phyloP scores from a whole-genome alignment of 2,888 invertebrate species.

The Spisula subtruncata region DNA sequence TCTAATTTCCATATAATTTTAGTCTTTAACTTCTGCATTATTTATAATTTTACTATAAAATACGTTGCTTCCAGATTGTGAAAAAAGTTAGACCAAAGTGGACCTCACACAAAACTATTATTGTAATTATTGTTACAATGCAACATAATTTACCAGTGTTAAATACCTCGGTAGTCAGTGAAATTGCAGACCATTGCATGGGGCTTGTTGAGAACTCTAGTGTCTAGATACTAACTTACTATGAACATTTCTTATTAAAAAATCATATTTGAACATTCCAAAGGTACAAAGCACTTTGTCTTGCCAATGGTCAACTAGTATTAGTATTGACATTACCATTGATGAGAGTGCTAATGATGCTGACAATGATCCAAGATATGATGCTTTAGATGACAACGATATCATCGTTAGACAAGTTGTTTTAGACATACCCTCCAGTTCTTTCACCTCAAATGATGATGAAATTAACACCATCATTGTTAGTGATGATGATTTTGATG shows the following conservation, averaged over 20 bases:
- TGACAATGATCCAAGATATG: not conserved
- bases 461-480: constrained; percentile 15
- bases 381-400: constrained; percentile 19
- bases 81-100: too few relatives aligned
- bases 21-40: too few relatives aligned
- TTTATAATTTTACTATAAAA: too few relatives aligned
- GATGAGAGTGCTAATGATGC: constrained; percentile 9
- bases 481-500: constrained; percentile 22
- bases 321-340: constrained; percentile 29
- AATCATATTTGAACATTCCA: not conserved
- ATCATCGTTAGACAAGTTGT: not conserved
- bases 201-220: too few relatives aligned
- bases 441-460: constrained; percentile 12
- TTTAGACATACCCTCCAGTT: constrained; percentile 37
- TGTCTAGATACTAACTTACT: too few relatives aligned
- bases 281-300: constrained; percentile 25
- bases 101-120: too few relatives aligned
- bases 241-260: not conserved
- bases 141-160: too few relatives aligned
- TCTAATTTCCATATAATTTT: too few relatives aligned
- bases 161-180: too few relatives aligned
- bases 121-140: too few relatives aligned
- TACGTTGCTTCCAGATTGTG: too few relatives aligned
- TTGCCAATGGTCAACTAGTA: constrained; percentile 32
- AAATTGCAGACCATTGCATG: too few relatives aligned